Base-by-base conservation (phyloP, 2,113 vertebrate genomes). In the Xenopus borealis region DNA sequence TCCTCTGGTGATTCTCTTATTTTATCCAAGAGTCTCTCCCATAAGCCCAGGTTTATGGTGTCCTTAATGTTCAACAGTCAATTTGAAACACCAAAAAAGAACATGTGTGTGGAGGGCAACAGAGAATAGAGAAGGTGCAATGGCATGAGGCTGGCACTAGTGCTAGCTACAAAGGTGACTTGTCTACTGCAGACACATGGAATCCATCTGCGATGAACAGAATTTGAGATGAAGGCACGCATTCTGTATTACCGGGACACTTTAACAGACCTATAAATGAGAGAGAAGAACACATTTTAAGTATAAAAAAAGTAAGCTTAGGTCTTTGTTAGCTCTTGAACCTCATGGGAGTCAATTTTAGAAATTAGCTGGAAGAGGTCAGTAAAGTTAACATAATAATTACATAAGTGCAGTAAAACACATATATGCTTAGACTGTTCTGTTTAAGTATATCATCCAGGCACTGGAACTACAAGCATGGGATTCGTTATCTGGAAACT, bases 151-250 rank as follows among this genome's bases (percentile, higher is more conserved):
- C 86, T 89, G 94, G 86, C 90, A 87, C 78, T 89, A 87, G 88
- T 88, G 90, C 91, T 88, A 89, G 91, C 92, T 94, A 93, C 91
- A 92, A 92, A 94, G 91, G 91, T 89, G 93, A 95, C 93, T 94
- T 85, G 89, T 90, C 90, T 91, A 90, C 89, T 86, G 90, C 87
- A 91, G 91, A 91, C 83, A 78, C 89, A 87, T 86, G 90, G 90
- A 88, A 87, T 92, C 91, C 92, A 89, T 90, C 85, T 93, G 94
- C 91, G 94, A 95, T 95, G 95, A 94, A 90, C 91, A 87, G 93
- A 94, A 92, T 94, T 91, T 95, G 91, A 95, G 94, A 97, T 98
- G 95, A 98, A 98, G 97, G 95, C 97, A 97, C 95, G 92, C 95
- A 88, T 94, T 94, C 96, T 91, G 92, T 92, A 89, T 88, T 81